These are phyloP conservation scores for Pelmatolapia mariae DNA, from an alignment of 2,113 vertebrate species.

Conservation along the genomic window DNA sequence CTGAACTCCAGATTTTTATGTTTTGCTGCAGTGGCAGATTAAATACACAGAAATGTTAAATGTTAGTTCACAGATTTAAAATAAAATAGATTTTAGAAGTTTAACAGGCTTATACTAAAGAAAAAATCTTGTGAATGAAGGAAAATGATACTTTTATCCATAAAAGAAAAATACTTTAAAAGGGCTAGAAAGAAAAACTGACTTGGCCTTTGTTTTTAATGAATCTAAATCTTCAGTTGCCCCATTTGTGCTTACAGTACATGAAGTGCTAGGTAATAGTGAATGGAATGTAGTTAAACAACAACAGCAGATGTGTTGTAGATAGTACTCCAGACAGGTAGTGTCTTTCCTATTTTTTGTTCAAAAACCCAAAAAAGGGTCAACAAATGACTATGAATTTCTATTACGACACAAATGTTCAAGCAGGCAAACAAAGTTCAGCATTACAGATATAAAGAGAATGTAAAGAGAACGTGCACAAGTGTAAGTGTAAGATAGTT, in stretches of 20 bases:
- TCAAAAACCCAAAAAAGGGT: neutral
- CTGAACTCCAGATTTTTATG: neutral
- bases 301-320: neutral
- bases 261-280: neutral
- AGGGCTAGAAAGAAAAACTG: neutral
- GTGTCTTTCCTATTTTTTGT: neutral
- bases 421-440: neutral
- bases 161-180: neutral
- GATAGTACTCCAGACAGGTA: neutral
- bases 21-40: neutral
- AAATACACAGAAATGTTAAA: neutral
- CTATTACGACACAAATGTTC: neutral
- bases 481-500: neutral
- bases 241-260: neutral
- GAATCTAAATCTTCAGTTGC: neutral
- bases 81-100: neutral
- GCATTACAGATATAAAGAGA: neutral
- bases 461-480: neutral
- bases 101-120: neutral
- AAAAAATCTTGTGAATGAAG: neutral
- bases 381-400: neutral
- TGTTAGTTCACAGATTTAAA: neutral
- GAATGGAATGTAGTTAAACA: neutral
- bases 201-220: neutral
- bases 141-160: neutral